Evolutionary conservation across 64 coral and sea anemone species (phyloP), one percentile per base, ranked within the genome.

Genomic region (Orbicella faveolata): DNA sequence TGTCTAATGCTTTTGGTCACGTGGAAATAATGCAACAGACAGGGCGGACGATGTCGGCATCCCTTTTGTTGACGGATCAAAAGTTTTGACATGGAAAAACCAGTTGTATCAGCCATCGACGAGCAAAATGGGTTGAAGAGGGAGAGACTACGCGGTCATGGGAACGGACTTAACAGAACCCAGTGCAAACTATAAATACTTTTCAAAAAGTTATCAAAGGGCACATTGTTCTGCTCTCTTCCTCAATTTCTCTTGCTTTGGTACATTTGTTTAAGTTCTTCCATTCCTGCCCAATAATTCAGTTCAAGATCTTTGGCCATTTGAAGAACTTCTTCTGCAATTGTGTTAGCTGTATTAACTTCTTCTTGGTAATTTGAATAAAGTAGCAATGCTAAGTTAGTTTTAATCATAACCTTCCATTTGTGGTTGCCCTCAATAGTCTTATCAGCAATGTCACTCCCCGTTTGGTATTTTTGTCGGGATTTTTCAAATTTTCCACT

Each of bases 391-490:
- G 89, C 89, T 65, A 91, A 65, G 61, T 17, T n/a, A 18, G 89
- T 91, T 9, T 76, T 91, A 18, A 91, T 76, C 80, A 14, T 13
- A 64, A 91, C 80, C 76, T 91, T 91, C 73, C 79, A 84, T 37
- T 53, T 78, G 57, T 84, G 80, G 16, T 51, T 84, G 77, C 89
- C 89, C 57, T 91, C 80, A 20, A 91, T 76, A 34, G 89, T 91
- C 21, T 36, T 41, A 37, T 84, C 80, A 7, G 89, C 80, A 84
- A 85, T 8, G 16, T 36, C 17, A 6, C 39, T 75, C 37, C 80
- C 89, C 73, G 65, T 34, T 25, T 91, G 55, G 18, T 82, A 91
- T 12, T 73, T 53, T 69, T 64, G 6, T 63, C 90, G 72, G 14
- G 90, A 73, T 66, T 86, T 34, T 36, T 85, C 23, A 51, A 85